Percentiles rank a stretch among this genome's conserved stretches.
phyloP scores from a whole-genome alignment of 2,797 vertebrate species.

The Sebastes nivosus region DNA sequence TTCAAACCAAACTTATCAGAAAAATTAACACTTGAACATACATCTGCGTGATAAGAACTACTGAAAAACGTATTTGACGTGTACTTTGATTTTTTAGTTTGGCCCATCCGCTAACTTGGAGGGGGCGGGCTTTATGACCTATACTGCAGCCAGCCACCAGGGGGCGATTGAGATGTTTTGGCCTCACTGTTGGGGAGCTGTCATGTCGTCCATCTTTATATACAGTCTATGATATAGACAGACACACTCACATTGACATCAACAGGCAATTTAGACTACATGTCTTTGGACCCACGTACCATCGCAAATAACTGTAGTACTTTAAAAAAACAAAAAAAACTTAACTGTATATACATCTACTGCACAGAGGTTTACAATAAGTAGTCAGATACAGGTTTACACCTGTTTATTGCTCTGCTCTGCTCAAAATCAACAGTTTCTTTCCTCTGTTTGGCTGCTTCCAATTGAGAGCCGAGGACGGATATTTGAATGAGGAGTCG shows the following conservation, averaged over 20 bases:
- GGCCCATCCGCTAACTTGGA: too few relatives aligned
- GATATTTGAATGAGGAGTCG: slow-evolving; percentile 14
- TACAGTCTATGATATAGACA: not conserved
- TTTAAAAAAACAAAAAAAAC: not conserved
- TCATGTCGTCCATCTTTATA: too few relatives aligned
- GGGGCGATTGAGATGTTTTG: too few relatives aligned
- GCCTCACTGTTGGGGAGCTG: too few relatives aligned
- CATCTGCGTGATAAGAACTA: too few relatives aligned
- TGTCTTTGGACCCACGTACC: not conserved
- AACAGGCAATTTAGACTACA: not conserved
- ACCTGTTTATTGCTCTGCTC: slow-evolving; percentile 11
- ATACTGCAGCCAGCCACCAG: too few relatives aligned
- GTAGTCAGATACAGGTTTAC: not conserved
- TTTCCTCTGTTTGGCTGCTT: slow-evolving; percentile 6
- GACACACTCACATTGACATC: not conserved
- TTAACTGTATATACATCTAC: not conserved
- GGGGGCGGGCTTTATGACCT: too few relatives aligned
- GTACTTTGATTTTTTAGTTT: too few relatives aligned
- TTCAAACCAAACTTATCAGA: too few relatives aligned
- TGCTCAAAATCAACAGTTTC: slow-evolving; percentile 7
- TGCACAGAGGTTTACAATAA: not conserved
- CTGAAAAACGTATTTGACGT: too few relatives aligned
- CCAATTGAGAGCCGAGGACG: slow-evolving; percentile 7
- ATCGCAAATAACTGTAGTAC: not conserved
- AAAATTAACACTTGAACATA: too few relatives aligned